Evolutionary conservation across 1,140 invertebrate species (phyloP).

Genomic region (Macrosteles quadrilineatus): DNA sequence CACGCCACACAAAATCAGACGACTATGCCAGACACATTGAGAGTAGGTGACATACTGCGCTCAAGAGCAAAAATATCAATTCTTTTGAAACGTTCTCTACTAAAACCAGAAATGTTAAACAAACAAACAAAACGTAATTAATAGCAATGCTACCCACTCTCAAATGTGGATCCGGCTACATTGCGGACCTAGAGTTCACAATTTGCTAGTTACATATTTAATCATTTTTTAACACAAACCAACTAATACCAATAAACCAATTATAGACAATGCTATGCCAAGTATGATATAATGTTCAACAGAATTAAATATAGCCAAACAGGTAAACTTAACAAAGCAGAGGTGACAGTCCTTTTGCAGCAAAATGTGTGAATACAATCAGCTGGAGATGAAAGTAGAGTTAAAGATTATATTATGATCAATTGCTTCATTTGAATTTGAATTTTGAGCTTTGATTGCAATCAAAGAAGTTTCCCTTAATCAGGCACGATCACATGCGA

Average conservation of each 20-base stretch:
- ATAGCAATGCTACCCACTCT: neutral
- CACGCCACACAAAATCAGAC: no score
- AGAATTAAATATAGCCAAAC: slow-evolving; percentile 9
- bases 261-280: slow-evolving; percentile 6
- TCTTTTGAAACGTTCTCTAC: no score
- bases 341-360: neutral
- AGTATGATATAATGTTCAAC: slow-evolving; percentile 1
- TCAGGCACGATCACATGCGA: no score
- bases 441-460: no score
- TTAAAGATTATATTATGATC: no score
- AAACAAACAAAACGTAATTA: neutral
- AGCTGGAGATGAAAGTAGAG: no score
- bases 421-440: no score
- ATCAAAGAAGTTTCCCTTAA: no score
- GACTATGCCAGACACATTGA: no score
- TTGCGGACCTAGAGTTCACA: neutral
- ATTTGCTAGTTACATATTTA: neutral
- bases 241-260: slow-evolving; percentile 6
- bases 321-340: slow-evolving; percentile 1
- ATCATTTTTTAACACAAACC: slow-evolving; percentile 11
- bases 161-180: neutral
- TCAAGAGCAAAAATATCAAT: no score
- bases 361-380: neutral
- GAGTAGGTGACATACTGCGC: no score
- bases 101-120: neutral